phyloP scores from a whole-genome alignment of 1,140 invertebrate species.

The Oryctes rhinoceros region DNA sequence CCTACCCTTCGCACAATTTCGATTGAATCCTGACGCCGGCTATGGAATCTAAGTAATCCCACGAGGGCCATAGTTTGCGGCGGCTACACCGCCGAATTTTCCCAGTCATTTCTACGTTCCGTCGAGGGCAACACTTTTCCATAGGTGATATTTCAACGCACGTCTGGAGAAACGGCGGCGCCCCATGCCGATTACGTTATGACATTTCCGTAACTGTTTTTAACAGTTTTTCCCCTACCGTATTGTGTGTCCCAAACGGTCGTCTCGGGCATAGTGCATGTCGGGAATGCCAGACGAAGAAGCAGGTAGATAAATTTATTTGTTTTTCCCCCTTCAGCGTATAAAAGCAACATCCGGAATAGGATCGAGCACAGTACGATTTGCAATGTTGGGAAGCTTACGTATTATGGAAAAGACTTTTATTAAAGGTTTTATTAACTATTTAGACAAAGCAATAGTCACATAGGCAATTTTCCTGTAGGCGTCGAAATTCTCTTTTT shows the following conservation, averaged over 20 bases:
- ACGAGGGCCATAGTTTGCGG: slow-evolving; percentile 46
- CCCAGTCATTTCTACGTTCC: background rate
- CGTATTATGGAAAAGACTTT: no score
- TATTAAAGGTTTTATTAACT: no score
- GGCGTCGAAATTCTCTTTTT: no score
- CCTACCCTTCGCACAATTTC: background rate
- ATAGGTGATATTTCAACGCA: slow-evolving; percentile 19
- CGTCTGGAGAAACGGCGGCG: slow-evolving; percentile 19
- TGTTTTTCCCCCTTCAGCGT: background rate
- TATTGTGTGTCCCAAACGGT: background rate
- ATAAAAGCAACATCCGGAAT: no score
- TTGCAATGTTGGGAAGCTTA: no score
- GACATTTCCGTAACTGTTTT: slow-evolving; percentile 31
- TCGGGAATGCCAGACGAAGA: background rate
- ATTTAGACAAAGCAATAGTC: no score
- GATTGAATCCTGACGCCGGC: slow-evolving; percentile 51
- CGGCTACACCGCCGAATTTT: slow-evolving; percentile 25
- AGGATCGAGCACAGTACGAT: no score
- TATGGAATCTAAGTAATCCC: slow-evolving; percentile 51
- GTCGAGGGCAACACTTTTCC: slow-evolving; percentile 19
- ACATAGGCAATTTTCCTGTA: no score
- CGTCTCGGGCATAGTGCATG: slow-evolving; percentile 9
- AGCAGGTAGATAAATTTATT: slow-evolving; percentile 24
- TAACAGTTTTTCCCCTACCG: slow-evolving; percentile 2
- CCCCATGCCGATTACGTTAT: slow-evolving; percentile 28